Percentiles rank a stretch among this genome's conserved stretches.
Evolutionary conservation across 1,140 invertebrate species (phyloP).

Genomic region (Drosophila dunni): DNA sequence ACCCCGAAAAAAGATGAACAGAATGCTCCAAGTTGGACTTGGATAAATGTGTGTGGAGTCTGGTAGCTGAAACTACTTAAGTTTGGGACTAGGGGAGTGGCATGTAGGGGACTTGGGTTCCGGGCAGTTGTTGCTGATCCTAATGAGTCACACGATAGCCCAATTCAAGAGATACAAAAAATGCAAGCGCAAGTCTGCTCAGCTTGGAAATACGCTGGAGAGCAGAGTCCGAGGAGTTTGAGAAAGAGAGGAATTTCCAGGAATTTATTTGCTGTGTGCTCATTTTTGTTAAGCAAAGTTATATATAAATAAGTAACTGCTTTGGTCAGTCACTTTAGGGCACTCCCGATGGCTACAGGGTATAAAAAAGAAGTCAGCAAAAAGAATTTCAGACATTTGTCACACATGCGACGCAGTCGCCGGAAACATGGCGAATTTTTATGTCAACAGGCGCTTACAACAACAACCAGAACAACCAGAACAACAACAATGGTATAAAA

Average conservation of each 20-base stretch:
- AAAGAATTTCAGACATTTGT: slow-evolving; percentile 71
- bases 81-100: neutral
- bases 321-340: neutral
- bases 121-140: slow-evolving; percentile 26
- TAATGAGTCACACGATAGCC: slow-evolving; percentile 59
- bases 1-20: slow-evolving; percentile 16
- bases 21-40: slow-evolving; percentile 23
- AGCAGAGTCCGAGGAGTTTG: too few relatives aligned
- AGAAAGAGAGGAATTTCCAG: too few relatives aligned
- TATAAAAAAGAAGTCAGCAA: slow-evolving; percentile 42
- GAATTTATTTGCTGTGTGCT: too few relatives aligned
- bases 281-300: too few relatives aligned
- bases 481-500: slow-evolving; percentile 1
- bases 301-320: neutral
- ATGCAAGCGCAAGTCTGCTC: neutral
- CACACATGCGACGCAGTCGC: slow-evolving; percentile 73
- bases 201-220: neutral
- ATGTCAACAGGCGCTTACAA: slow-evolving; percentile 63
- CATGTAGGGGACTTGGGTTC: neutral
- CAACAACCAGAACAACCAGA: slow-evolving; percentile 23
- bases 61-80: slow-evolving; percentile 7
- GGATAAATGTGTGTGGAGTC: slow-evolving; percentile 29
- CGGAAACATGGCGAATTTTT: slow-evolving; percentile 65
- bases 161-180: slow-evolving; percentile 9
- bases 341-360: neutral